These are phyloP conservation scores for Misgurnus mizolepis DNA, from an alignment of 2,113 vertebrate genomes.

Conservation along the genomic window DNA sequence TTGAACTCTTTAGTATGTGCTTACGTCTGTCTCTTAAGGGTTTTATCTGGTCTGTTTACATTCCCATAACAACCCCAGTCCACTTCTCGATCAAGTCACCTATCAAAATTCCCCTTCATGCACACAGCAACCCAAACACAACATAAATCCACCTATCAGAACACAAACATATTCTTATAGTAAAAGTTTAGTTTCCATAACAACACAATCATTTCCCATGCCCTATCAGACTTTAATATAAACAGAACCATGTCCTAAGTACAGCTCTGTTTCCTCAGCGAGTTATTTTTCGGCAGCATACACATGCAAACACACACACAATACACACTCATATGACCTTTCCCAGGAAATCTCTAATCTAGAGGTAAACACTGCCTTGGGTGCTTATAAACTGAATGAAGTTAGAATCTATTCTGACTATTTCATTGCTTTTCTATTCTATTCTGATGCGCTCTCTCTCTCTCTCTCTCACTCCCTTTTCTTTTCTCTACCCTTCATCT, in stretches of 20 bases:
- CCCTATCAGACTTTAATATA: constrained; percentile 12
- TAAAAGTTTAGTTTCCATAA: constrained; percentile 40
- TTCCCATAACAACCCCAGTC: constrained; percentile 43
- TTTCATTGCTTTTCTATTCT: constrained; percentile 41
- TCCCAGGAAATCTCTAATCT: constrained; percentile 36
- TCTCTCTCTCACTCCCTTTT: background rate
- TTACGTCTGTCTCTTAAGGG: constrained; percentile 29
- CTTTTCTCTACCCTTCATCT: background rate
- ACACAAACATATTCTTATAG: constrained; percentile 19
- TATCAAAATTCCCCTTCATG: background rate
- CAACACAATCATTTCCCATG: constrained; percentile 26
- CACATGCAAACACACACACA: constrained; percentile 7
- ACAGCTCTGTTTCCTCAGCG: constrained; percentile 8
- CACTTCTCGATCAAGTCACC: constrained; percentile 13
- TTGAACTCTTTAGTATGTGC: constrained; percentile 1
- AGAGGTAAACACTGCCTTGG: background rate
- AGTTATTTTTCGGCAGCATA: background rate
- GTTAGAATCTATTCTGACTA: background rate
- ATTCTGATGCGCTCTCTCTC: background rate
- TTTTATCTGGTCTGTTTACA: constrained; percentile 30
- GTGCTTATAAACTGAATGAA: background rate
- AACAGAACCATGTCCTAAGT: background rate
- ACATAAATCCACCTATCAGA: constrained; percentile 27
- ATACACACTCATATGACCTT: constrained; percentile 13
- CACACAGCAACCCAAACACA: background rate